These are phyloP conservation scores for Ochropleura leucogaster DNA, from an alignment of 2,888 invertebrate species.

Conservation along the genomic window DNA sequence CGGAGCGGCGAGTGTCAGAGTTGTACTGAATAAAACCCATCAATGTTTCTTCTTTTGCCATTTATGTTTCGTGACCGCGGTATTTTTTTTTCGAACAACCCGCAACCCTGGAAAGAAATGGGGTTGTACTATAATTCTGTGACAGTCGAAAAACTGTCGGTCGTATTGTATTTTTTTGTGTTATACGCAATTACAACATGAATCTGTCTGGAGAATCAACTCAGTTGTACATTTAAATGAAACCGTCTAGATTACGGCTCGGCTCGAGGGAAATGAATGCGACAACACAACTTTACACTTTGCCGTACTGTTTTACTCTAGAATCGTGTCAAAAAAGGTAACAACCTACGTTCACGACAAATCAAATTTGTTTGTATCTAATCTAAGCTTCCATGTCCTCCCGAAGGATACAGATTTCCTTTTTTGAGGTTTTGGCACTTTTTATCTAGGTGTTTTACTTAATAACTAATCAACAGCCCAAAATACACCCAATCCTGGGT, in stretches of 20 bases:
- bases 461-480: neutral
- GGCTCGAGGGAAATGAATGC: slow-evolving; percentile 55
- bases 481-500: too few species aligned
- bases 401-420: neutral
- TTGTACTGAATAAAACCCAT: too few species aligned
- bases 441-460: neutral
- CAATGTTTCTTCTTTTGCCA: too few species aligned
- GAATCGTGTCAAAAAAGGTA: slow-evolving; percentile 10
- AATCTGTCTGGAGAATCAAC: slow-evolving; percentile 11
- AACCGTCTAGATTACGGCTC: slow-evolving; percentile 7
- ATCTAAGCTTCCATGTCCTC: neutral
- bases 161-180: neutral
- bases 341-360: neutral
- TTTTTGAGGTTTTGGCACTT: neutral
- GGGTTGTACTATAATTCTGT: neutral
- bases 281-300: slow-evolving; percentile 31
- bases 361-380: slow-evolving; percentile 13
- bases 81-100: too few species aligned
- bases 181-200: slow-evolving; percentile 3
- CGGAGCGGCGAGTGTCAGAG: too few species aligned
- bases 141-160: neutral
- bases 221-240: slow-evolving; percentile 17
- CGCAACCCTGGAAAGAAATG: neutral
- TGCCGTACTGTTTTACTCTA: slow-evolving; percentile 5
- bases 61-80: too few species aligned